Percentiles rank a stretch among this genome's conserved stretches.
Evolutionary conservation across 2,113 vertebrate genomes (phyloP).

Genomic region (Nibea albiflora): DNA sequence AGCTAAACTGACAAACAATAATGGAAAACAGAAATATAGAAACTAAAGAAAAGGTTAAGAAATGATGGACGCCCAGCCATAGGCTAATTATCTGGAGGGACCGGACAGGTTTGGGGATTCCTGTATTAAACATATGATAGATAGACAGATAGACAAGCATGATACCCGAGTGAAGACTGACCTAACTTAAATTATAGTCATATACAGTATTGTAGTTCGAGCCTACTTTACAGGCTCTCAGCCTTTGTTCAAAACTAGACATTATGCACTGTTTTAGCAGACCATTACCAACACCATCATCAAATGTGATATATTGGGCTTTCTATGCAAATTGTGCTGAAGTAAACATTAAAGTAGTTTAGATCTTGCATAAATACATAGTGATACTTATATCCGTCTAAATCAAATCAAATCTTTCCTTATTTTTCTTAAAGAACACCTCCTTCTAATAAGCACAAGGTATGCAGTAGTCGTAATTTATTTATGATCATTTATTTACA

Average conservation of each 20-base stretch:
- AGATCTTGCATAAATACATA: conserved; percentile 9
- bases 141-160: no score
- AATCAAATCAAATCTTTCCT: not conserved
- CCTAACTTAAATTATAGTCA: not conserved
- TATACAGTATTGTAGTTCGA: not conserved
- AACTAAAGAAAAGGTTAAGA: no score
- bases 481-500: no score
- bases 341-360: not conserved
- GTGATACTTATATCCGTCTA: not conserved
- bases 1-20: no score
- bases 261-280: not conserved
- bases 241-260: not conserved
- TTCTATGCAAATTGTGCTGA: conserved; percentile 30
- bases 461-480: not conserved
- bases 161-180: not conserved
- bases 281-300: conserved; percentile 17
- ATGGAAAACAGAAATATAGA: no score
- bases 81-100: no score
- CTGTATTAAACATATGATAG: no score
- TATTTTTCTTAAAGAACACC: conserved; percentile 14
- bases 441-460: conserved; percentile 9
- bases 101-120: no score
- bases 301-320: conserved; percentile 29
- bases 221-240: not conserved
- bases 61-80: no score